Evolutionary conservation across 2,888 invertebrate genomes (phyloP), one percentile per base, ranked within the genome.

Genomic region (Pseudococcus longispinus): DNA sequence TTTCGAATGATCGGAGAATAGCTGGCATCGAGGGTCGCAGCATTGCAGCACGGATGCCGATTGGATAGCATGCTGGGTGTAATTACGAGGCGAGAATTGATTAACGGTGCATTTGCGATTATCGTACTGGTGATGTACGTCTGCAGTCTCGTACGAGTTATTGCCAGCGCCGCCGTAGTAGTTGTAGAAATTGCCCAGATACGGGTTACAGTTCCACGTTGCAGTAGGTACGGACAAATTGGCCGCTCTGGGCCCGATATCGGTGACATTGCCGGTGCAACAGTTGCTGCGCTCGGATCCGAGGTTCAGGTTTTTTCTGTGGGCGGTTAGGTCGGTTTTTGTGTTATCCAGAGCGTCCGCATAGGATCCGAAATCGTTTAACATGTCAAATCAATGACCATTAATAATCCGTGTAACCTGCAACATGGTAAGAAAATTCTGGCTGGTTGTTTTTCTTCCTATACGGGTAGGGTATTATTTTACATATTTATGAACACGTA

Each of bases 131-230:
- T 77, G 86, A 37, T 77, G 84, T 4, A 65, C 70, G 13, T 83
- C 55, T 29, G 55, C 0, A 23, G n/a, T 20, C 0, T 87, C 70
- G 51, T 65, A 86, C n/a, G 84, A 44, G 18, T 70, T 82, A 32
- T 37, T 65, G 8, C 37, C 37, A 8, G 32, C 74, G 8, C 83
- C 32, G 9, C 46, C 77, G 74, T 87, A 87, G 65, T 83, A 87
- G 32, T 84, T 87, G 83, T 87, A 87, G 42, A 84, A 83, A 32
- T 83, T 84, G 23, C 87, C 70, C 83, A 87, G 42, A 70, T 87
- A 87, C 29, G 87, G 87, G 29, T 37, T 87, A 46, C 83, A 87
- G 60, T 87, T 87, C 87, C 87, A 87, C 46, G 87, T 60, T 23
- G 51, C 55, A 32, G 87, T 9, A 46, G 46, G 51, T 13, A 46